Base-by-base conservation (phyloP, 2,797 vertebrate genomes). In the Argentina silus region DNA sequence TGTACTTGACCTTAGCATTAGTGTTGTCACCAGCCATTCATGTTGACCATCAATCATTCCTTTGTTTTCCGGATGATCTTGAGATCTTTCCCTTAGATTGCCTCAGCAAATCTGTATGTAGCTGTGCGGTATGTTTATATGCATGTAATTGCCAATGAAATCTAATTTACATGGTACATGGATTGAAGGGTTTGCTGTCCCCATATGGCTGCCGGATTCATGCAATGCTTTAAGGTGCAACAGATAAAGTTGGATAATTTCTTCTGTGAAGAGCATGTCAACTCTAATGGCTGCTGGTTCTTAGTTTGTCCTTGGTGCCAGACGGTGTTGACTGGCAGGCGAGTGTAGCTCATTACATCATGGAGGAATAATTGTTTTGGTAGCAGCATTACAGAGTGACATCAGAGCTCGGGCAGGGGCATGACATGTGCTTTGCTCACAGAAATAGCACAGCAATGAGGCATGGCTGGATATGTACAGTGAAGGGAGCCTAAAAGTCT, bases 281-380 rank as follows among this genome's bases (percentile, higher is more conserved):
- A 21, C 56, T 59, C 17, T 59, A 59, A 59, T 59, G 56, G 69
- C 60, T 68, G 70, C 69, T 43, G 43, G 62, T 42, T 78, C 73
- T 73, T 72, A 45, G 47, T 69, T 62, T 67, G 77, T 61, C 78
- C 69, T 84, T 74, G 69, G 64, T 78, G 71, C 55, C 84, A 79
- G 74, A 72, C 55, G 0, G 19, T 44, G 69, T 23, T 68, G 43
- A 19, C 67, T 45, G 50, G 69, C 70, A 70, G 73, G 77, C 79
- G 53, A 3, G 50, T 70, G 12, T 61, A 69, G 73, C 69, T 65
- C 68, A 83, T 87, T 78, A 88, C 83, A 74, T 92, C 89, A 87
- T 78, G 74, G 72, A 27, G 55, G 73, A 84, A 77, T 81, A 83
- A 87, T 85, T 88, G 86, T 91, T 89, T 88, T 86, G 70, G 85